phyloP scores from a whole-genome alignment of 2,888 invertebrate species.

The Eustalomyia histrio region DNA sequence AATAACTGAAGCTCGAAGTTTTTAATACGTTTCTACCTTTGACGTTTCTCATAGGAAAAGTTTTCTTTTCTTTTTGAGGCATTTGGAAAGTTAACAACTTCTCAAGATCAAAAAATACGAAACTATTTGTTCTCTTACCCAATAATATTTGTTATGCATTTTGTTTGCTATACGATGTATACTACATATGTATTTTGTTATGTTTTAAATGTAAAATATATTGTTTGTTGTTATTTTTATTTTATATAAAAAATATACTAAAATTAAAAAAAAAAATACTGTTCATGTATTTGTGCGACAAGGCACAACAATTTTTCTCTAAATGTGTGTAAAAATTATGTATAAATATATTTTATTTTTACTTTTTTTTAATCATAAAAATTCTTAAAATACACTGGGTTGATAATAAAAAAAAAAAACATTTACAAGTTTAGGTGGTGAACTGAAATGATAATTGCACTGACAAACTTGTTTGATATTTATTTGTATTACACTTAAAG shows the following conservation, averaged over 20 bases:
- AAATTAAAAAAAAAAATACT: background rate
- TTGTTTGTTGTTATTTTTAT: slow-evolving; percentile 14
- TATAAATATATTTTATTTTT: slow-evolving; percentile 40
- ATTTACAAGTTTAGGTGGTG: background rate
- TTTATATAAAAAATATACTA: background rate
- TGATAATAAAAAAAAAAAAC: slow-evolving; percentile 42
- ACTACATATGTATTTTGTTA: too few relatives aligned
- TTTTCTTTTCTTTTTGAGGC: too few relatives aligned
- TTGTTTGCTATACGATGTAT: too few relatives aligned
- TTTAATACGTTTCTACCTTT: too few relatives aligned
- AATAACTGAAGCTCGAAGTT: too few relatives aligned
- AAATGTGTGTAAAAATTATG: slow-evolving; percentile 20
- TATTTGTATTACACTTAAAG: too few relatives aligned
- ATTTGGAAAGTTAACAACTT: too few relatives aligned
- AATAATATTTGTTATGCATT: too few relatives aligned
- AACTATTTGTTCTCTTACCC: too few relatives aligned
- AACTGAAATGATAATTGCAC: background rate
- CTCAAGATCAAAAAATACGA: too few relatives aligned
- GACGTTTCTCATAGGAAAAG: too few relatives aligned
- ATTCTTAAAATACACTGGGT: slow-evolving; percentile 17
- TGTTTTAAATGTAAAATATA: too few relatives aligned
- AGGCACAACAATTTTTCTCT: background rate
- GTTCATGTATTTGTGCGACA: background rate
- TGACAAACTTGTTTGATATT: background rate
- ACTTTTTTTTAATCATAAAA: slow-evolving; percentile 23